Percentiles rank a stretch among this genome's conserved stretches.
Conservation (phyloP, 2,113 vertebrate genomes). For the Salvelinus alpinus region DNA sequence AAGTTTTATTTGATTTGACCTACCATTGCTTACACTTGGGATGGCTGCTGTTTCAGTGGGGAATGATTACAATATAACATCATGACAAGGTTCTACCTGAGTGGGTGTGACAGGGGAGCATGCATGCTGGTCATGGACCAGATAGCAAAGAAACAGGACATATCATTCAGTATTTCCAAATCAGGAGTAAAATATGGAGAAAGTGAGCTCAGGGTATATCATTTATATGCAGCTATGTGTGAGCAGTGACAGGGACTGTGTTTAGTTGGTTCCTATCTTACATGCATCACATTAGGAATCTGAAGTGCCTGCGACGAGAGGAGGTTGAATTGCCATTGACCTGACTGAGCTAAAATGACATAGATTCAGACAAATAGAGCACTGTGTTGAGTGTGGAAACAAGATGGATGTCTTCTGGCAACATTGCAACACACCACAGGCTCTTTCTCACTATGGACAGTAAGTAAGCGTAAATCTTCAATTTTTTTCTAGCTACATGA, state of each 20-base stretch:
- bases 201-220: slow-evolving; percentile 41
- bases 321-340: slow-evolving; percentile 75
- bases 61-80: slow-evolving; percentile 44
- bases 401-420: slow-evolving; percentile 71
- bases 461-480: slow-evolving; percentile 44
- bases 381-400: slow-evolving; percentile 63
- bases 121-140: slow-evolving; percentile 47
- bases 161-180: slow-evolving; percentile 31
- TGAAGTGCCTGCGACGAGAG: slow-evolving; percentile 71
- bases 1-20: background rate
- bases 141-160: slow-evolving; percentile 43
- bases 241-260: slow-evolving; percentile 69
- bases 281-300: slow-evolving; percentile 73
- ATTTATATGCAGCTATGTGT: slow-evolving; percentile 66
- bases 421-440: slow-evolving; percentile 62
- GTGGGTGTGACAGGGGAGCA: slow-evolving; percentile 32
- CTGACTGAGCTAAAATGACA: slow-evolving; percentile 76
- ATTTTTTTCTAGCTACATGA: slow-evolving; percentile 35
- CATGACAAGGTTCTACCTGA: slow-evolving; percentile 40
- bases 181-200: slow-evolving; percentile 10
- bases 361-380: slow-evolving; percentile 75
- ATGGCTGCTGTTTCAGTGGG: slow-evolving; percentile 26
- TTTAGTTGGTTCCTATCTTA: slow-evolving; percentile 72
- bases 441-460: slow-evolving; percentile 31
- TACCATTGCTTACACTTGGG: background rate